Evolutionary conservation across 2,888 invertebrate species (phyloP).

Genomic region (Seira ritae): DNA sequence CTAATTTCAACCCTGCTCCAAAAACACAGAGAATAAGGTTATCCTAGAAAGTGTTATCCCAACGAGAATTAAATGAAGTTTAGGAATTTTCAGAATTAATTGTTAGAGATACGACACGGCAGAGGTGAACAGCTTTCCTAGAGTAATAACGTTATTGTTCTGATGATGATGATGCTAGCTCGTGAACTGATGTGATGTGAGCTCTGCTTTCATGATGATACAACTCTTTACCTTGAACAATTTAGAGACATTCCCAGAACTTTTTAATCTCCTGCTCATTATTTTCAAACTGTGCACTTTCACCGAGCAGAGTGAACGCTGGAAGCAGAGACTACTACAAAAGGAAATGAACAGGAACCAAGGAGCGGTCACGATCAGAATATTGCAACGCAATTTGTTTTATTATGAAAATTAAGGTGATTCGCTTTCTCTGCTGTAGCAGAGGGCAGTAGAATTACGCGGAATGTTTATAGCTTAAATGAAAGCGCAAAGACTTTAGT

Average conservation of each 20-base stretch:
- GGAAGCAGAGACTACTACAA: not conserved
- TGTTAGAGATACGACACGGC: too few relatives aligned
- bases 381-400: not conserved
- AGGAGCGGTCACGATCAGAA: not conserved
- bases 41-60: too few relatives aligned
- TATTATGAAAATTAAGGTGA: constrained; percentile 11
- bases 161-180: too few relatives aligned
- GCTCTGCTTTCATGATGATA: not conserved
- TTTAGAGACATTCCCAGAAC: too few relatives aligned
- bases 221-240: not conserved
- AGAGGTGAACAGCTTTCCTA: too few relatives aligned
- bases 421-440: constrained; percentile 31
- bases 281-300: not conserved
- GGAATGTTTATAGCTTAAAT: not conserved
- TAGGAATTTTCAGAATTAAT: too few relatives aligned
- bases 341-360: not conserved
- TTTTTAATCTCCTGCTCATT: not conserved
- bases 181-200: not conserved
- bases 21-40: too few relatives aligned
- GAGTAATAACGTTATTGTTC: too few relatives aligned
- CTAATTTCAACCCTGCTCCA: too few relatives aligned
- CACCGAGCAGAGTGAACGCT: not conserved
- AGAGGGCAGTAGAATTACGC: constrained; percentile 10
- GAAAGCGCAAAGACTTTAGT: too few relatives aligned
- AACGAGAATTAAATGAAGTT: too few relatives aligned